Evolutionary conservation across 2,888 invertebrate genomes (phyloP), one percentile per base, ranked within the genome.

Genomic region (Leptarthrus brevirostris): DNA sequence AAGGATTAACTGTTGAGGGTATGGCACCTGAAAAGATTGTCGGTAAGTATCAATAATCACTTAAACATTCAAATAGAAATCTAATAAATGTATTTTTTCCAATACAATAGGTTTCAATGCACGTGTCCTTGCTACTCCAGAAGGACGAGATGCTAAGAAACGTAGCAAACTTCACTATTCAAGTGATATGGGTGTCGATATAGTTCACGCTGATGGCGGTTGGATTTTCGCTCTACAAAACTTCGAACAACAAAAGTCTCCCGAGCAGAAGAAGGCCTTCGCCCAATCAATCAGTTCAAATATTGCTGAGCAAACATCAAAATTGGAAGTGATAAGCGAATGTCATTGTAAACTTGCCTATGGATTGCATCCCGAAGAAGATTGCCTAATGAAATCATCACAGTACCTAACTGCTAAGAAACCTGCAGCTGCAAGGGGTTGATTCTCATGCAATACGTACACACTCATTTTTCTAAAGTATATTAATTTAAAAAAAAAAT

Each of bases 131-230:
- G 86, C 90, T 73, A 86, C 91, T 16, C 87, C 89, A 12, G 91
- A 92, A 80, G 87, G 88, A 79, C 90, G 89, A 84, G 83, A 83
- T 69, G 81, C 80, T 24, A 92, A 90, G 80, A 88, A 88, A 40
- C 87, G 89, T 75, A 85, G 18, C 20, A 89, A 90, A 2, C 81
- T 93, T 1, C 83, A 85, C 16, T 87, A 87, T 76, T 81, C 85
- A 16, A 79, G 81, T 14, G 91, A 93, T 80, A 87, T 89, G 79
- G 94, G 94, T 83, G 87, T 90, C 36, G 89, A 90, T 75, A 90
- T 91, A 78, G 88, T 90, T 8, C 86, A 90, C 74, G 84, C 81
- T 8, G 82, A 81, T 64, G 81, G 83, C 3, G 85, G 85, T 2
- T 85, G 83, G 81, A 81, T 83, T 34, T 85, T 84, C 74, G 78